phyloP scores from a whole-genome alignment of 2,113 vertebrate species.

The Pycnonotus jocosus region DNA sequence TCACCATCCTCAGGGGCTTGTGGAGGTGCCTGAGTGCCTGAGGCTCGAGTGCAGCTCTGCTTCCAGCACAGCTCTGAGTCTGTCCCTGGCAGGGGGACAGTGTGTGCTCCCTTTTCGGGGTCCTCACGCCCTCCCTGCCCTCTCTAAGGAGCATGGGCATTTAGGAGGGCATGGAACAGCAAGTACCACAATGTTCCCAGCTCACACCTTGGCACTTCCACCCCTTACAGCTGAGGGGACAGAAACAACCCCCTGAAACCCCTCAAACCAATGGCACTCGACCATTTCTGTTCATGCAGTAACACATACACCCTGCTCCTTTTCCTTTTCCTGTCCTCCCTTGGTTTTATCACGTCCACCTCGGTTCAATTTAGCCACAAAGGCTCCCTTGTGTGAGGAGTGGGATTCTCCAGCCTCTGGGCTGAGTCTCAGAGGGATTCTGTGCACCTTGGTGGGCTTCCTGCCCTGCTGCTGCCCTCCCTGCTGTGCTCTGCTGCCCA shows the following conservation, averaged over 20 bases:
- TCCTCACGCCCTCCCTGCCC: neutral
- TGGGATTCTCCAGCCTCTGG: neutral
- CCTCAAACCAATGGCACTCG: neutral
- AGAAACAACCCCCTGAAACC: neutral
- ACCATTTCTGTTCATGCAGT: neutral
- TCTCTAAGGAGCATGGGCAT: fast-evolving
- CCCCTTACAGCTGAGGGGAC: fast-evolving
- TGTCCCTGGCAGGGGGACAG: too few relatives aligned
- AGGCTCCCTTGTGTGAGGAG: neutral
- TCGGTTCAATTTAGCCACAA: neutral
- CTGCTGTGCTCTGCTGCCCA: neutral
- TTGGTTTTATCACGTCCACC: neutral
- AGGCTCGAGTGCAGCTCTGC: neutral
- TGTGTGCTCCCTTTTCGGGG: fast-evolving
- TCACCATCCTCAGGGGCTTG: neutral
- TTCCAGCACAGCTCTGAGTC: neutral
- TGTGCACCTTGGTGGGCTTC: neutral
- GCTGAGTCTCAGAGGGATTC: fast-evolving
- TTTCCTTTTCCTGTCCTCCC: neutral
- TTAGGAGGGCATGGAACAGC: neutral
- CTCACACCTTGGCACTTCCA: neutral
- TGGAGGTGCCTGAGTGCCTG: neutral
- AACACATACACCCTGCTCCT: neutral
- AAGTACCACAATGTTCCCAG: fast-evolving
- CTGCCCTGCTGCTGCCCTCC: neutral